Evolutionary conservation across 1,140 invertebrate genomes (phyloP).

Genomic region (Anoplophora glabripennis): DNA sequence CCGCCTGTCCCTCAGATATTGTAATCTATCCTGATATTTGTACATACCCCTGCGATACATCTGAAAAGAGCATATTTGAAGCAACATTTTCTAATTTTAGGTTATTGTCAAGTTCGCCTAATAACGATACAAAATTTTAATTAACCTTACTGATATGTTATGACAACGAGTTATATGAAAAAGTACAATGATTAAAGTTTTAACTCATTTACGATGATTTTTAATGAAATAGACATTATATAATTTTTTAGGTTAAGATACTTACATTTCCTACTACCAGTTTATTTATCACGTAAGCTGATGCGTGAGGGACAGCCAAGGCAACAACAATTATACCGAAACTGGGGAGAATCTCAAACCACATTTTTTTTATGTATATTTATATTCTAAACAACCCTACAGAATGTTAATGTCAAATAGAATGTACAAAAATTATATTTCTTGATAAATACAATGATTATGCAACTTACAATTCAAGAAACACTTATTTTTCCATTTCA

Average conservation of each 20-base stretch:
- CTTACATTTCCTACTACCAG: conserved; percentile 54
- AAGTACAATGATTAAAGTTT: too few species aligned
- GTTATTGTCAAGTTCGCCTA: too few species aligned
- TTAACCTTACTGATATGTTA: too few species aligned
- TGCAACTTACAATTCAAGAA: too few species aligned
- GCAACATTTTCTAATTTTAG: conserved; percentile 17
- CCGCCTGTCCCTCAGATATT: conserved; percentile 34
- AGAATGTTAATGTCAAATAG: too few species aligned
- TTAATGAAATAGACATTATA: conserved; percentile 1
- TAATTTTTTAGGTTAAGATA: conserved; percentile 16
- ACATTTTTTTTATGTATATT: conserved; percentile 51
- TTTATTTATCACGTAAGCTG: conserved; percentile 58
- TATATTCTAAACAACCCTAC: too few species aligned
- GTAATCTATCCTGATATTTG: conserved; percentile 15
- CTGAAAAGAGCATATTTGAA: conserved; percentile 12
- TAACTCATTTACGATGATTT: too few species aligned
- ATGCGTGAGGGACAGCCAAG: conserved; percentile 56
- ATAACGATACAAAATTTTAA: too few species aligned
- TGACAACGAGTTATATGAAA: too few species aligned
- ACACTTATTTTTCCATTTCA: too few species aligned
- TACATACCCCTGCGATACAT: conserved; percentile 26
- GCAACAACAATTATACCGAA: conserved; percentile 56
- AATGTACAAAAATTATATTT: too few species aligned
- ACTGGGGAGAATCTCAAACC: conserved; percentile 63
- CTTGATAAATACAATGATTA: too few species aligned